Evolutionary conservation across 1,140 invertebrate genomes (phyloP), one percentile per base, ranked within the genome.

Genomic region (Acromyrmex echinatior): DNA sequence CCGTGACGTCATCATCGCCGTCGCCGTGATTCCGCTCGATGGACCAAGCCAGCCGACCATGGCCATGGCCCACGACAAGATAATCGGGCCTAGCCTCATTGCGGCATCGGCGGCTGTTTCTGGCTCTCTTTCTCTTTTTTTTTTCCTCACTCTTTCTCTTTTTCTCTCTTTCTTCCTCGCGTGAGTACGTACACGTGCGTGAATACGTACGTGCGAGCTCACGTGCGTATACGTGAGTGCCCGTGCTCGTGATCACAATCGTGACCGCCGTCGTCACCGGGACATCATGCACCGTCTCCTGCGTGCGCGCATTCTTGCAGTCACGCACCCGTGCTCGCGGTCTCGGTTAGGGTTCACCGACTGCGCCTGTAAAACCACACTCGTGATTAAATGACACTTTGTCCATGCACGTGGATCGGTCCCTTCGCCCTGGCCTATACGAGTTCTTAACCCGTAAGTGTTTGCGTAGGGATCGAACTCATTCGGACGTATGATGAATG

Each of bases 71-170:
- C 94, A 94, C 76, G 95, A 95, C 49, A 95, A 62, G 45, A 95
- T 90, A 45, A 95, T 95, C 39, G 94, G 94, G 71, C 94, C 93
- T 60, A 95, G 91, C 89, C 93, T 93, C 95, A 95, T 95, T 66
- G 89, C 77, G 82, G 85, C 87, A 88, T 88, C 79, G 60, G 78
- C 89, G 31, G 51, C 76, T 58, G 66, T 53, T 16, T 51, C 21
- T 71, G 25, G 28, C 14, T 21, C 56, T 58, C n/a, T 58, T 16
- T 76, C 73, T 60, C 53, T 56, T 14, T n/a, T 14, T 56, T 14
- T 58, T 63, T 35, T 70, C 28, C 31, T 45, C 39, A 45, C 39
- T 31, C 39, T 21, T 31, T 18, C 51, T n/a, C 21, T 5, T 62
- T 62, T 4, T 12, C 28, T 65, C 28, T 65, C 16, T 31, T 28